A percentile compares a stretch with the other conserved stretches of the same genome.
phyloP scores from a whole-genome alignment of 2,888 invertebrate species.

The Carterocephalus palaemon region DNA sequence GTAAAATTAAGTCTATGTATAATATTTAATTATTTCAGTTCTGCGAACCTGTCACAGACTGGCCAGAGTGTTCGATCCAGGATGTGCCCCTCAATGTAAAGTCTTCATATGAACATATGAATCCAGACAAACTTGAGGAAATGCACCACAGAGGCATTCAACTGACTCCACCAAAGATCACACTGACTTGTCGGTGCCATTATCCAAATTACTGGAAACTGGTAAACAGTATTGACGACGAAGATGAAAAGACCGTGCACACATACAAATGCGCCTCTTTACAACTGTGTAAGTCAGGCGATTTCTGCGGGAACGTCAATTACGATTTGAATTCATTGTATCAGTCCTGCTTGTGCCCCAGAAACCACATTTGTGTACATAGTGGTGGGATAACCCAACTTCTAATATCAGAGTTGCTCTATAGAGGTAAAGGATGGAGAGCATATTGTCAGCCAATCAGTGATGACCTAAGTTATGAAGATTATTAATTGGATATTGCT shows the following conservation, averaged over 20 bases:
- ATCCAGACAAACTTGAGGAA: conserved; percentile 62
- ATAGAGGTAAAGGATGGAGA: conserved; percentile 75
- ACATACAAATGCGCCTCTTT: conserved; percentile 73
- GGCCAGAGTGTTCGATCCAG: conserved; percentile 54
- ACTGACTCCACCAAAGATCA: conserved; percentile 62
- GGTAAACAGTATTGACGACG: conserved; percentile 40
- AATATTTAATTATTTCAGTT: conserved; percentile 66
- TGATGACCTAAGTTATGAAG: conserved; percentile 53
- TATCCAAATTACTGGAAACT: conserved; percentile 74
- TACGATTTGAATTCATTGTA: conserved; percentile 79
- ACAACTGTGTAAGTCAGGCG: conserved; percentile 70
- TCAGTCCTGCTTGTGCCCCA: conserved; percentile 81
- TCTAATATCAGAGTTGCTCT: conserved; percentile 76
- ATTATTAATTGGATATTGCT: conserved; percentile 36
- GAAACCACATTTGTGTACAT: conserved; percentile 79
- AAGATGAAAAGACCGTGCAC: conserved; percentile 34
- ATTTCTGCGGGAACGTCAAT: conserved; percentile 81
- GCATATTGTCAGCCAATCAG: conserved; percentile 72
- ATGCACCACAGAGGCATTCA: conserved; percentile 61
- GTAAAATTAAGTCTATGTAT: too few species aligned
- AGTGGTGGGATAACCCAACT: conserved; percentile 60
- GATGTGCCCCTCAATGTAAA: conserved; percentile 59
- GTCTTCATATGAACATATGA: conserved; percentile 48
- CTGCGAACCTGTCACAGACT: conserved; percentile 61
- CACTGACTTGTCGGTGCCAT: conserved; percentile 72